Evolutionary conservation across 1,140 invertebrate species (phyloP).

Genomic region (Rhagoletis pomonella): DNA sequence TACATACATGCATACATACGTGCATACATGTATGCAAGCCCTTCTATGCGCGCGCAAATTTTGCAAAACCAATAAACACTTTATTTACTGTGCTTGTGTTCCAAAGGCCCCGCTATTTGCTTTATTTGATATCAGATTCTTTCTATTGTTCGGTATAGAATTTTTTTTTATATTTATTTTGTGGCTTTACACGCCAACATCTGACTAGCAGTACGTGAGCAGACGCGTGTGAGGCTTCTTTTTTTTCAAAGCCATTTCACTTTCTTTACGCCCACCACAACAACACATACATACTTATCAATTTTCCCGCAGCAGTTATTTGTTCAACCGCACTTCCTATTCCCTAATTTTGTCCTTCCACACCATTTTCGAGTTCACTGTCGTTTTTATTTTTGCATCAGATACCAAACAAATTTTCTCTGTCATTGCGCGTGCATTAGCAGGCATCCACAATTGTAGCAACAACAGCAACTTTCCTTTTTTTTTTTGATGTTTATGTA

Average conservation of each 20-base stretch:
- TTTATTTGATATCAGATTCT: constrained; percentile 39
- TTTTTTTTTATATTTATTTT: constrained; percentile 34
- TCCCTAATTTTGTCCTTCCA: background rate
- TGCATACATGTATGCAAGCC: background rate
- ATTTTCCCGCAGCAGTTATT: background rate
- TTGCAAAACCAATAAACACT: constrained; percentile 15
- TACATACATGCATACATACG: background rate
- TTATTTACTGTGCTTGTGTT: background rate
- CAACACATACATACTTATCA: background rate
- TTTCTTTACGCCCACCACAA: background rate
- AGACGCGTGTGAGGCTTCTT: background rate
- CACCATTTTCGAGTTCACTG: background rate
- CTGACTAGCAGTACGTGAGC: background rate
- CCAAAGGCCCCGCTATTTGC: background rate
- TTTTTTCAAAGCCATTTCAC: constrained; percentile 7
- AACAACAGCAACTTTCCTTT: constrained; percentile 36
- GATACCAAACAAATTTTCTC: constrained; percentile 7
- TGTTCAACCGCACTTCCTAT: background rate
- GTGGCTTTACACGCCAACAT: background rate
- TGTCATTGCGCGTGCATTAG: background rate
- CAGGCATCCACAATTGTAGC: constrained; percentile 6
- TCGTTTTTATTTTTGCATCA: no score
- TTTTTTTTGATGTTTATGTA: background rate
- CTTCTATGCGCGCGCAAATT: background rate
- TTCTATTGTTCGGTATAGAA: background rate